Base-by-base conservation (phyloP, 2,113 vertebrate genomes). In the Microcebus lehilahytsara region DNA sequence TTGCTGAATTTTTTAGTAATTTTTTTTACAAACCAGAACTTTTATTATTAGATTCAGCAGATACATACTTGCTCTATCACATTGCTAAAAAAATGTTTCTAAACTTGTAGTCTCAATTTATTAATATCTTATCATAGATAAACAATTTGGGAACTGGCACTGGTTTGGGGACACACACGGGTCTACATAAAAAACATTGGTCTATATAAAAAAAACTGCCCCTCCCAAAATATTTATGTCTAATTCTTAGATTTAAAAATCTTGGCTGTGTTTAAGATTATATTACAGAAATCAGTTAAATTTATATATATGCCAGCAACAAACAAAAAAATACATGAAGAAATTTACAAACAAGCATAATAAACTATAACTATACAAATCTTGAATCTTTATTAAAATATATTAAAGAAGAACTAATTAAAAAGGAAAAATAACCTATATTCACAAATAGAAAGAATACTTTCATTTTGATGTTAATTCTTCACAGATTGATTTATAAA, bases 1-100 rank as follows among this genome's bases (percentile, higher is more conserved):
- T 97, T 96, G 88, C 95, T 98, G 97, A 97, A 97, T 74, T 98
- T 96, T 96, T 93, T 97, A 93, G 74, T 97, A 98, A 98, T 97
- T 62, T 62, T 62, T 62, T 62, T 67, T 34, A 56, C 30, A 93
- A 85, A 40, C 9, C 34, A 42, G 66, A 85, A 67, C 64, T 34
- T 42, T 58, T 22, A 58, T 78, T 37, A 66, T 93, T 71, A 69
- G 51, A 62, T 51, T 81, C 20, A 49, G 19, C 22, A 58, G 27
- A 71, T 79, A 62, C 10, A 34, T 81, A 88, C 9, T 81, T 53
- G 71, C 16, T 7, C 34, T 80, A 17, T 87, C 51, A 80, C 37
- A 20, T 72, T 72, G 9, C 20, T 72, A 51, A 62, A 37, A 37
- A 58, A 58, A 60, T 27, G 1, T 72, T 80, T 80, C 64, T 71